Percentiles rank a stretch among this genome's conserved stretches.
Conservation (phyloP, 2,797 vertebrate species). For the Psittacula echo region DNA sequence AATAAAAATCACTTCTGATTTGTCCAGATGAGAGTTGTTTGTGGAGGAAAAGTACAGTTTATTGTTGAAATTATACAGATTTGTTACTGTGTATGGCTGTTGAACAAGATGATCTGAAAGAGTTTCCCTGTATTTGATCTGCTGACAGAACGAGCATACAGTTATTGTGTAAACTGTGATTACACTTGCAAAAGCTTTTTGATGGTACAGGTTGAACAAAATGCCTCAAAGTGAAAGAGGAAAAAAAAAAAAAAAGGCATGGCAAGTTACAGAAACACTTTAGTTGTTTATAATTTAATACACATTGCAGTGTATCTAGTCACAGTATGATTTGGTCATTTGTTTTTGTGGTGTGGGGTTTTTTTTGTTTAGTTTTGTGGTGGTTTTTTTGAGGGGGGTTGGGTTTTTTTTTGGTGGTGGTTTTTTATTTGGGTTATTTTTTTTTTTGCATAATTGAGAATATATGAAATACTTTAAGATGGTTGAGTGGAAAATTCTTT, state of each 20-base stretch:
- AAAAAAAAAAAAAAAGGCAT: no score
- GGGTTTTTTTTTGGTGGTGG: neutral
- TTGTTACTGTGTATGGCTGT: neutral
- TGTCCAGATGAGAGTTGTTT: neutral
- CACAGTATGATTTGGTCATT: neutral
- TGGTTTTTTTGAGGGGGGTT: neutral
- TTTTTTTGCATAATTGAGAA: neutral
- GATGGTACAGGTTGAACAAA: neutral
- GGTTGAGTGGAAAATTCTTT: neutral
- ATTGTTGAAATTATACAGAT: neutral
- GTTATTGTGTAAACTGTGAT: neutral
- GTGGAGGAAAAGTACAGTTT: neutral
- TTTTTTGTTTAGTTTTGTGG: neutral
- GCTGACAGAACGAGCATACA: neutral
- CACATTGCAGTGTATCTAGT: neutral
- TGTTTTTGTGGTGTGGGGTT: neutral
- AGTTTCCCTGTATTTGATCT: neutral
- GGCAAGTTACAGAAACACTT: neutral
- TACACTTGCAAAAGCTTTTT: neutral
- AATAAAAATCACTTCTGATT: neutral
- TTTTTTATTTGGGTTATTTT: neutral
- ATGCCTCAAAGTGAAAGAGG: neutral
- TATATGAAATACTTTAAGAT: neutral
- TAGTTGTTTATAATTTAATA: neutral
- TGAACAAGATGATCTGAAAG: neutral